Conservation (phyloP, 2,113 vertebrate genomes). For the Motacilla tschutschensis region DNA sequence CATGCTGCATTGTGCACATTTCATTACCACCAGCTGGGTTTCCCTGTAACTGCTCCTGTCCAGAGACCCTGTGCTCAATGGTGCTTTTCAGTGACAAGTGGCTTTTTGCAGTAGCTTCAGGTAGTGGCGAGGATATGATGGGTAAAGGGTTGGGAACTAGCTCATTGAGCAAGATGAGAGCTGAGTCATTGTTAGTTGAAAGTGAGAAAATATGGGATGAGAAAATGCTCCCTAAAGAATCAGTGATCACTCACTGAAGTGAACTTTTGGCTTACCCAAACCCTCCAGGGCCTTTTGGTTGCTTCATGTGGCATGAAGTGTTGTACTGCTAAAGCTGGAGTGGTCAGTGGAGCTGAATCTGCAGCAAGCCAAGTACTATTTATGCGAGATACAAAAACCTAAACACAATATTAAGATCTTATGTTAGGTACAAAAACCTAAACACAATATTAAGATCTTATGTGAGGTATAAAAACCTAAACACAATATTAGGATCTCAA, state of each 20-base stretch:
- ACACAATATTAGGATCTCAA: not conserved
- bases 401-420: not conserved
- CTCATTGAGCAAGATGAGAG: not conserved
- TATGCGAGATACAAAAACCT: not conserved
- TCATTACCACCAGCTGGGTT: not conserved
- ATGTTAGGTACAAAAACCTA: not conserved
- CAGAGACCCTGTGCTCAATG: not conserved
- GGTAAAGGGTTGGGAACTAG: not conserved
- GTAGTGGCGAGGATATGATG: not conserved
- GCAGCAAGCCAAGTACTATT: not conserved
- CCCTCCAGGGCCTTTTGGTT: conserved; percentile 1
- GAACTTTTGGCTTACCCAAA: not conserved
- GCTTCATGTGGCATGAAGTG: not conserved
- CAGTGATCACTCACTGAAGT: not conserved
- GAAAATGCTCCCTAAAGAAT: not conserved
- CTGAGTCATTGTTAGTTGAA: not conserved
- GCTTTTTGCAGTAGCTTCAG: not conserved
- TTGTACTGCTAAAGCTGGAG: not conserved
- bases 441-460: not conserved
- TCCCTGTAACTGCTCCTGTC: not conserved
- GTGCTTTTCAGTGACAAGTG: not conserved
- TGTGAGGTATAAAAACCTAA: not conserved
- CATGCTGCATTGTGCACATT: not conserved
- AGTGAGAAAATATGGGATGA: not conserved
- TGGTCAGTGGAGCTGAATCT: not conserved